phyloP scores from a whole-genome alignment of 2,797 vertebrate genomes.

The Malurus leucopterus region DNA sequence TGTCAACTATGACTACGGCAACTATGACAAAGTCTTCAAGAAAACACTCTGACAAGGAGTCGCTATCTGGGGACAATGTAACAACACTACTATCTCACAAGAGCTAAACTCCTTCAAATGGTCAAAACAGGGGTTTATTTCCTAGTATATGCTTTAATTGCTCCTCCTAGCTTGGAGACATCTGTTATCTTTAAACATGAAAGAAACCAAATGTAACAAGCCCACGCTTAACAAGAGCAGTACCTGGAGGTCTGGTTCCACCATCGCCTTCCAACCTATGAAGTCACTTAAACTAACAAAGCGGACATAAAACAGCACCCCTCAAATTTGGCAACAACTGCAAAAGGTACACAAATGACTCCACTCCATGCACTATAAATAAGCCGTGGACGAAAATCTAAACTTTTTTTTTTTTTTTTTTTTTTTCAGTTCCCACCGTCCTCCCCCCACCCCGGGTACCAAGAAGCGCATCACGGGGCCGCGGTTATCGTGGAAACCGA shows the following conservation, averaged over 20 bases:
- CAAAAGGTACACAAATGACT: neutral
- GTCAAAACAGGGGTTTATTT: rapidly evolving
- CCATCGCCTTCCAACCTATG: neutral
- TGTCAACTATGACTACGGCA: neutral
- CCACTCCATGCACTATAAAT: neutral
- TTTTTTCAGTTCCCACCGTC: neutral
- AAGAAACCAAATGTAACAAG: neutral
- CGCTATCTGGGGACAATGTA: neutral
- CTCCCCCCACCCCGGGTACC: too few species aligned
- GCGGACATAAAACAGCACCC: neutral
- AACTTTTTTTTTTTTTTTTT: neutral
- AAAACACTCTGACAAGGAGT: neutral
- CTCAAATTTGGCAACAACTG: neutral
- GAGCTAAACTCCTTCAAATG: neutral
- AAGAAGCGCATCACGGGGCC: neutral
- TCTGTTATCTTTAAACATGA: neutral
- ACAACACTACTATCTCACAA: neutral
- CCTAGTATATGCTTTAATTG: rapidly evolving
- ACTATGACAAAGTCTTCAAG: neutral
- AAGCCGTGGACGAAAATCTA: neutral
- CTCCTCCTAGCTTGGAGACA: neutral
- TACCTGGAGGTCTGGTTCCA: neutral
- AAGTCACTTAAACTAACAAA: conserved; percentile 38
- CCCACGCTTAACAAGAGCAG: neutral
- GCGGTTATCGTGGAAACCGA: too few species aligned